Percentiles rank a stretch among this genome's conserved stretches.
Evolutionary conservation across 2,113 vertebrate species (phyloP).

Genomic region (Poicephalus meyeri): DNA sequence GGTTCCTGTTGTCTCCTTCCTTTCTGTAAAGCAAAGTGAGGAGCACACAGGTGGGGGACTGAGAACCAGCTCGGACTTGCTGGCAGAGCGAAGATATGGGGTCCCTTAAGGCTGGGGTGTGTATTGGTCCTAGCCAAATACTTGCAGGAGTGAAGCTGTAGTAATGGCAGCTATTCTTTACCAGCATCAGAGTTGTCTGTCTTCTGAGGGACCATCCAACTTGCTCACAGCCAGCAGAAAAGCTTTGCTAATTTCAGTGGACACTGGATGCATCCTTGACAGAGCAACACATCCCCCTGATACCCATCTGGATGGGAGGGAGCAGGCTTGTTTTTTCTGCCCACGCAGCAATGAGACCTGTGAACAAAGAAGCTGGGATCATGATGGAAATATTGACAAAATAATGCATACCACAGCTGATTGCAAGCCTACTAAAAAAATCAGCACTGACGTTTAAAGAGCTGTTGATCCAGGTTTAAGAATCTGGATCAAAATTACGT

Average conservation of each 20-base stretch:
- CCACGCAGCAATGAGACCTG: neutral
- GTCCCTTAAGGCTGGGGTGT: neutral
- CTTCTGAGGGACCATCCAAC: neutral
- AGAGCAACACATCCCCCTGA: neutral
- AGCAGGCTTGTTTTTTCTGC: neutral
- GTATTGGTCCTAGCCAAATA: neutral
- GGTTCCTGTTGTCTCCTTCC: neutral
- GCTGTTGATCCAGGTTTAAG: neutral
- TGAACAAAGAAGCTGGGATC: neutral
- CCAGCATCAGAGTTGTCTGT: rapidly evolving
- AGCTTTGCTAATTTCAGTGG: neutral
- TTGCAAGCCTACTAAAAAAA: neutral
- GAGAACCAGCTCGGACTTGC: neutral
- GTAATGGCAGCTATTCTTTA: neutral
- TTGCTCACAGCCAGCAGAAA: neutral
- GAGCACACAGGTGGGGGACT: neutral
- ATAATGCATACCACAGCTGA: neutral
- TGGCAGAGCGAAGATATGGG: neutral
- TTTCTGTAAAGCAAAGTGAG: neutral
- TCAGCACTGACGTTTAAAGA: neutral
- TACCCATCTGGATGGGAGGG: rapidly evolving
- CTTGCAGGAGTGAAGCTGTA: neutral
- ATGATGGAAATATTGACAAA: neutral
- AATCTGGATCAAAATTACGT: neutral
- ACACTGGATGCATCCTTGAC: neutral